These are phyloP conservation scores for Zelleria hepariella DNA, from an alignment of 2,888 invertebrate species.

Conservation along the genomic window DNA sequence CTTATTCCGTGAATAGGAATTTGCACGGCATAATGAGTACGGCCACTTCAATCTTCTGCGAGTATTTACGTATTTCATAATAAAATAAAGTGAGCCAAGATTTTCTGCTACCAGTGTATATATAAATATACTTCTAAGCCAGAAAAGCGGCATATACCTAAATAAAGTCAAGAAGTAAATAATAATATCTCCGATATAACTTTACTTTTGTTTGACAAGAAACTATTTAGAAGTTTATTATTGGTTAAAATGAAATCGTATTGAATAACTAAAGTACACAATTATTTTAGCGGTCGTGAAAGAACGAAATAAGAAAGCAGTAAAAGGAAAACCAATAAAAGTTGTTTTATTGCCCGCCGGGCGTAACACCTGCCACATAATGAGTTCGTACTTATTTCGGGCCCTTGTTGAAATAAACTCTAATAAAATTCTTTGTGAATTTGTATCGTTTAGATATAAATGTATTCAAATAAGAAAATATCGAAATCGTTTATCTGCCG, in stretches of 20 bases:
- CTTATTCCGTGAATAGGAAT: neutral
- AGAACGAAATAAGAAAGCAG: constrained; percentile 32
- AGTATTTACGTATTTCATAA: neutral
- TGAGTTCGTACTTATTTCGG: constrained; percentile 41
- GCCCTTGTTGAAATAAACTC: constrained; percentile 2
- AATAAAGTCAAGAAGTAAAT: too few relatives aligned
- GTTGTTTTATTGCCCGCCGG: constrained; percentile 41
- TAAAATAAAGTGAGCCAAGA: too few relatives aligned
- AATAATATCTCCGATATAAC: neutral
- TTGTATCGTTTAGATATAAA: neutral
- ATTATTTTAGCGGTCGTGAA: constrained; percentile 27
- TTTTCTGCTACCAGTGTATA: too few relatives aligned
- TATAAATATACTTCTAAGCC: too few relatives aligned
- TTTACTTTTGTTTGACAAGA: neutral
- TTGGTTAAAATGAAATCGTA: neutral
- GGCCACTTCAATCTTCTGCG: neutral
- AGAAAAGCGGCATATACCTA: too few relatives aligned
- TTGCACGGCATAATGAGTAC: neutral
- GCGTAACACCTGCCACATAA: constrained; percentile 53
- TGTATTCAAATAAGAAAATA: neutral
- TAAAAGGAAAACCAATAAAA: constrained; percentile 54
- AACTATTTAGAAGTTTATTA: neutral
- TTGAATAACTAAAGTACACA: constrained; percentile 9
- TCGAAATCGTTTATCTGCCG: too few relatives aligned
- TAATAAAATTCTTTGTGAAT: neutral